Percentiles rank a stretch among this genome's conserved stretches.
phyloP scores from a whole-genome alignment of 2,797 vertebrate genomes.

The Siniperca undulata region DNA sequence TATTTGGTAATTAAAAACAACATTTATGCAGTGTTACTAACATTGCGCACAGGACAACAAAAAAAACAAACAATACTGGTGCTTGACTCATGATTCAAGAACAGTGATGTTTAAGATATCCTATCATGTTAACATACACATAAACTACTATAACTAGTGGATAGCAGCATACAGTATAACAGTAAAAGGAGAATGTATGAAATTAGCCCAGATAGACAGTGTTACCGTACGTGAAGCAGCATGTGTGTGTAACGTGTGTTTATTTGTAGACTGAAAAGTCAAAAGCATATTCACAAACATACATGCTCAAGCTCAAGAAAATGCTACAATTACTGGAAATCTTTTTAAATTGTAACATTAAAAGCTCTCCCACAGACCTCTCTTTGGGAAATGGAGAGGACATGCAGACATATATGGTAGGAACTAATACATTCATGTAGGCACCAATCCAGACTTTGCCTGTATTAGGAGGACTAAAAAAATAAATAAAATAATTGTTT shows the following conservation, averaged over 20 bases:
- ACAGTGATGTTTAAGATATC: neutral
- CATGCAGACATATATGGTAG: too few relatives aligned
- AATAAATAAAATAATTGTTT: too few relatives aligned
- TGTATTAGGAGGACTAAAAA: too few relatives aligned
- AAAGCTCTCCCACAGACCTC: too few relatives aligned
- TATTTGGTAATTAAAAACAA: neutral
- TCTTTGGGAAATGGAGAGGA: too few relatives aligned
- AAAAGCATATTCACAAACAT: neutral
- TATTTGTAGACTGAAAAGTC: neutral
- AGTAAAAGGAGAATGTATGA: too few relatives aligned
- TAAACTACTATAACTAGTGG: neutral
- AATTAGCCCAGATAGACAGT: neutral
- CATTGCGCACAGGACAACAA: neutral
- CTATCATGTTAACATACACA: neutral
- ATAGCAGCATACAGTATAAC: neutral
- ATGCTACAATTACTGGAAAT: too few relatives aligned
- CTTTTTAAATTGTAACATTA: too few relatives aligned
- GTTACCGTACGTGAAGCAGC: neutral
- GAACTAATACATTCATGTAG: too few relatives aligned
- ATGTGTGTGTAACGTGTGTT: neutral
- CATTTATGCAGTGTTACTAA: too few relatives aligned
- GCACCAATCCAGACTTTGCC: too few relatives aligned
- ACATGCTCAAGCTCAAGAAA: neutral
- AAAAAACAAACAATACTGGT: neutral
- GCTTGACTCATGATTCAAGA: too few relatives aligned